Percentiles rank a stretch among this genome's conserved stretches.
phyloP scores from a whole-genome alignment of 2,888 invertebrate species.

The Adelphocoris suturalis region DNA sequence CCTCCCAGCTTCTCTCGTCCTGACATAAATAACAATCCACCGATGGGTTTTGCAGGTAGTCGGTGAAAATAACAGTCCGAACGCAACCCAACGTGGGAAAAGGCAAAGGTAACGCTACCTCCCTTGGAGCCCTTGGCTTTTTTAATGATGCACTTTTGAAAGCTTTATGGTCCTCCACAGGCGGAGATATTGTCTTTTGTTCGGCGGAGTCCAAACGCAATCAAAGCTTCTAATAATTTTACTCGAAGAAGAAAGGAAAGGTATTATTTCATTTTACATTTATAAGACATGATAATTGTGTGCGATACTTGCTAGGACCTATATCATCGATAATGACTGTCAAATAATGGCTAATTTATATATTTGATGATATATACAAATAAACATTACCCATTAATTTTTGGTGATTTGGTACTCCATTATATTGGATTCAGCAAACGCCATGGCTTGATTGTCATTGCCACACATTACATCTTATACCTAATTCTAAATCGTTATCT shows the following conservation, averaged over 20 bases:
- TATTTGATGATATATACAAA: too few relatives aligned
- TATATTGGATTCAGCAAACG: too few relatives aligned
- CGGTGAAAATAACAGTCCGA: constrained; percentile 51
- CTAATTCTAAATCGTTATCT: too few relatives aligned
- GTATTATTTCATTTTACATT: not conserved
- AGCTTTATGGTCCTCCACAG: not conserved
- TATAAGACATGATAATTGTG: too few relatives aligned
- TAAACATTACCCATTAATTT: too few relatives aligned
- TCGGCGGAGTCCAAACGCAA: not conserved
- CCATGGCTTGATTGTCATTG: too few relatives aligned
- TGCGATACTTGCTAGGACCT: too few relatives aligned
- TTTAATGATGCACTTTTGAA: constrained; percentile 48
- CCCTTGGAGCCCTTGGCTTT: not conserved
- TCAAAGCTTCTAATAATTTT: not conserved
- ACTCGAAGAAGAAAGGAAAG: not conserved
- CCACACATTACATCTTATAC: too few relatives aligned
- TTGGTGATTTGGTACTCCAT: too few relatives aligned
- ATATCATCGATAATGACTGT: too few relatives aligned
- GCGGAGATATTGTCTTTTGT: constrained; percentile 15
- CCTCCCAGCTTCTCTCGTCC: not conserved
- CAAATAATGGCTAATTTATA: too few relatives aligned
- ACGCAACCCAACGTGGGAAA: constrained; percentile 37
- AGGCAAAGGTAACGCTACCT: not conserved
- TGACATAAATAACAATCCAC: constrained; percentile 55
- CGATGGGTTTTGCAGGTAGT: constrained; percentile 59